Base-by-base conservation (phyloP, 2,113 vertebrate species). In the Lepisosteus oculatus region DNA sequence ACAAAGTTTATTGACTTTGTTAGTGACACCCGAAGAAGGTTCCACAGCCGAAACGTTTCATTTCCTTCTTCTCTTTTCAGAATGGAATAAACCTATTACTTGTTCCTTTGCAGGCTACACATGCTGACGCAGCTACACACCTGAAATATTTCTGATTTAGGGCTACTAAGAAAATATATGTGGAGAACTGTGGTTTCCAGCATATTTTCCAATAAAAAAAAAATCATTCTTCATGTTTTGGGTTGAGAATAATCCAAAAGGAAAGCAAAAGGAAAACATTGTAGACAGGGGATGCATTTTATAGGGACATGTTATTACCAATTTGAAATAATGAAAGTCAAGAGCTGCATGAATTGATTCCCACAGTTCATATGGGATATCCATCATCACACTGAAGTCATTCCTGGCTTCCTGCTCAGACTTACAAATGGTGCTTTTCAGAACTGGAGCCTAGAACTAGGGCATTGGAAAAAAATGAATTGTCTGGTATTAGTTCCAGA, bases 291-390 rank as follows among this genome's bases (percentile, higher is more conserved):
- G 43, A 41, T 17, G 56, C 45, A 72, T 57, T 9, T 61, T 8
- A 14, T 15, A 7, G 43, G 17, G 8, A 57, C 11, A n/a, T 66
- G 64, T 66, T 68, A 42, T 68, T 55, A 56, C 51, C 13, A 51
- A 43, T 73, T 61, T 54, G 45, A 17, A 62, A 61, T 73, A 29
- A 61, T 61, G 13, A 68, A 68, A 62, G 65, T 29, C 3, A 43
- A 43, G 15, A 42, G 43, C 65, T 61, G 47, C 43, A 54, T 45
- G 55, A 55, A 74, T 68, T 61, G 57, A 69, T 74, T 54, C 59
- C 41, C 17, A 54, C 14, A 61, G 57, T 41, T 68, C 12, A 45
- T 11, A 43, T 15, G 41, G 1, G 66, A 63, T 45, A 63, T 74
- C 65, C 29, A 44, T 74, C 61, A 65, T 62, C 56, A 13, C 11